Percentiles rank a stretch among this genome's conserved stretches.
These are phyloP conservation scores for Cyclophora punctaria DNA, from an alignment of 2,888 invertebrate species.

Conservation along the genomic window DNA sequence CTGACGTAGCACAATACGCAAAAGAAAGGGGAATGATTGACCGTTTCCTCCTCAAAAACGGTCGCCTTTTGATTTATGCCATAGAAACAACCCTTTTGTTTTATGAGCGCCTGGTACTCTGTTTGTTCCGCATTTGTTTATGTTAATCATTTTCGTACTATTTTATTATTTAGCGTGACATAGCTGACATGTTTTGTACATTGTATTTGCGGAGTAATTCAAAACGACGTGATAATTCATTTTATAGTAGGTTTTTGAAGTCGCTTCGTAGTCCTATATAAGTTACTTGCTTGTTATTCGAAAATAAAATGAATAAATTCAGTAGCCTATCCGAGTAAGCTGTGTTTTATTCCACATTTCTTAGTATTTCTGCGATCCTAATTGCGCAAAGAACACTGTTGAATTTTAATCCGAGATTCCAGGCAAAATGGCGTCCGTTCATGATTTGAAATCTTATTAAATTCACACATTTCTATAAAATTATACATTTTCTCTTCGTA, in stretches of 20 bases:
- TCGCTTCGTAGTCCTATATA: too few relatives aligned
- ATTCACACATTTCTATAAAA: neutral
- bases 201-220: too few relatives aligned
- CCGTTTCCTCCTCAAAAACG: slow-evolving; percentile 61
- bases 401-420: slow-evolving; percentile 21
- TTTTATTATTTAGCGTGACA: too few relatives aligned
- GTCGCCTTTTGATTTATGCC: slow-evolving; percentile 56
- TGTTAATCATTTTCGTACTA: slow-evolving; percentile 12
- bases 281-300: neutral
- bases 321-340: slow-evolving; percentile 7
- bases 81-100: slow-evolving; percentile 17
- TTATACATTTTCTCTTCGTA: too few relatives aligned
- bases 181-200: too few relatives aligned
- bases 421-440: slow-evolving; percentile 9
- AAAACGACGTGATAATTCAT: too few relatives aligned
- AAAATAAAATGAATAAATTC: neutral
- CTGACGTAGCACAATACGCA: slow-evolving; percentile 33
- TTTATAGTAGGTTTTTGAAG: too few relatives aligned
- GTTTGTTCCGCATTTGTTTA: slow-evolving; percentile 30
- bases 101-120: slow-evolving; percentile 40
- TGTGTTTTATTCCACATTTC: slow-evolving; percentile 25
- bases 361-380: slow-evolving; percentile 29
- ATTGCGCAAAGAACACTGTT: slow-evolving; percentile 20
- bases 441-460: slow-evolving; percentile 13
- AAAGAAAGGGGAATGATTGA: slow-evolving; percentile 65